A percentile compares a stretch with the other conserved stretches of the same genome.
Evolutionary conservation across 2,113 vertebrate genomes (phyloP).

Genomic region (Dromas ardeola): DNA sequence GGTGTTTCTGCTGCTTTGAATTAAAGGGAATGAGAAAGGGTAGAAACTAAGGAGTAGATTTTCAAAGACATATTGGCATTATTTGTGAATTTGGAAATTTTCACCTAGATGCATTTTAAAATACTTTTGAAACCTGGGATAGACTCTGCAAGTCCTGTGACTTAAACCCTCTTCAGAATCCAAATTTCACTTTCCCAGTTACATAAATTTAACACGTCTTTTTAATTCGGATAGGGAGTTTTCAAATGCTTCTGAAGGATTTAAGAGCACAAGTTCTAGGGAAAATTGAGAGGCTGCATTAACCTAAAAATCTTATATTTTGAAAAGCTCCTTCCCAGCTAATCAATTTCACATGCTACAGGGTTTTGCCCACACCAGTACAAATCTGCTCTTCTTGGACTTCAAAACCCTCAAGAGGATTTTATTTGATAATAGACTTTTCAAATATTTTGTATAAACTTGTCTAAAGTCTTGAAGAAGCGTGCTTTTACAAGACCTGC

Average conservation of each 20-base stretch:
- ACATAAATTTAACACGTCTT: not conserved
- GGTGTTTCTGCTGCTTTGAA: not conserved
- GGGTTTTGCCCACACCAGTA: not conserved
- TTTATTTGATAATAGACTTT: slow-evolving; percentile 6
- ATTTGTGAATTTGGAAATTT: not conserved
- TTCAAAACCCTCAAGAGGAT: not conserved
- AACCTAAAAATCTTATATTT: not conserved
- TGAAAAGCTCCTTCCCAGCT: not conserved
- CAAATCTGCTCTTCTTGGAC: not conserved
- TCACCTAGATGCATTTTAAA: not conserved
- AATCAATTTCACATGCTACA: not conserved
- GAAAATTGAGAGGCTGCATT: not conserved
- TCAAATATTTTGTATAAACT: not conserved
- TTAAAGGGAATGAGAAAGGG: not conserved
- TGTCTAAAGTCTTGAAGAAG: not conserved
- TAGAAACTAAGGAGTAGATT: not conserved
- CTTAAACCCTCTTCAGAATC: not conserved
- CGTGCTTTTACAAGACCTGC: not conserved
- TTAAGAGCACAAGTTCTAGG: not conserved
- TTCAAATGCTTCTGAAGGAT: not conserved
- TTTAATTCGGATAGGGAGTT: not conserved
- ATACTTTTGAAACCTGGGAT: not conserved
- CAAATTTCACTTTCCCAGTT: not conserved
- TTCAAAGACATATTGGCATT: not conserved
- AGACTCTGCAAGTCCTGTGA: not conserved